Evolutionary conservation across 2,797 vertebrate species (phyloP), one percentile per base, ranked within the genome.

Genomic region (Sebastiscus albofasciatus): DNA sequence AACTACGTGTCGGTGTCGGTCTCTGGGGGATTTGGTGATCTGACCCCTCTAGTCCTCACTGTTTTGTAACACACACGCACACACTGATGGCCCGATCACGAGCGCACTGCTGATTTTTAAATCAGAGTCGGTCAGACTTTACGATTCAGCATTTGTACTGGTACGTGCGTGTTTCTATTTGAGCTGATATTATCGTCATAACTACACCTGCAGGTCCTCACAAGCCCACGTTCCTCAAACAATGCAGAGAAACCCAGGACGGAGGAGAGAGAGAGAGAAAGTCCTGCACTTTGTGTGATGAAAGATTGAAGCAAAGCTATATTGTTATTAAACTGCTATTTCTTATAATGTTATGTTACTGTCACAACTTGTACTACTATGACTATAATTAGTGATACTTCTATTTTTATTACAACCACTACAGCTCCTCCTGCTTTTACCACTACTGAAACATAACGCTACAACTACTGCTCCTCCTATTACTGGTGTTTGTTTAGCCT

Each of bases 91-190:
- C 27, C 42, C 66, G 79, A 81, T 85, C 77, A 71, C 67, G 79
- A 86, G 2, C 66, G 33, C 60, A 67, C n/a, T 18, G 67, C 61
- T 62, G 68, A 34, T 69, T 69, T 76, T 87, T 87, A 77, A 77
- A 80, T 88, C 80, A 83, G n/a, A 87, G 82, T 84, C 79, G 29
- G 86, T 84, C 74, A 54, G 77, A 86, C 67, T 77, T 84, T 24
- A 78, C 4, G 2, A 87, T 60, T 85, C 80, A 86, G 81, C 76
- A 52, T 69, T 82, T 80, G 34, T 22, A 13, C 14, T 20, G 34
- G 26, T 9, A 4, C 3, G 34, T 58, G 58, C 20, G 61, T 61
- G 67, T 52, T 34, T 55, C 2, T 56, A 27, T 36, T 61, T 31
- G 64, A 4, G 46, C 1, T 39, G 5, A 65, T 80, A 60, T 42